Evolutionary conservation across 92 coral and sea anemone genomes (phyloP).

Genomic region (Diadumene lineata): DNA sequence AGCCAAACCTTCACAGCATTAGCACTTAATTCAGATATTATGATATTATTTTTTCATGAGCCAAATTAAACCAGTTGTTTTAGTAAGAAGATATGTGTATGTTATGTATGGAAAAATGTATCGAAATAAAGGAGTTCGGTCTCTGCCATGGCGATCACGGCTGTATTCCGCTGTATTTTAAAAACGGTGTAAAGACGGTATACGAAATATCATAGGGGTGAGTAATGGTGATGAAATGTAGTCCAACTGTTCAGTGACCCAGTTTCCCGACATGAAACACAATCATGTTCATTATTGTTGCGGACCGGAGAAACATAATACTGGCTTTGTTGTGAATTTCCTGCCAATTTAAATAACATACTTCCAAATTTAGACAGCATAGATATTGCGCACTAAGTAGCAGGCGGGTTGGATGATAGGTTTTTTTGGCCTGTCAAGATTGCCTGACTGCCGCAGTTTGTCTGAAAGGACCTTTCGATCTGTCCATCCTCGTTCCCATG

Average conservation of each 20-base stretch:
- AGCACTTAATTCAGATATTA: background rate
- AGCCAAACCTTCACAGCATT: background rate
- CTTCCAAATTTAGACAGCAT: too few relatives aligned
- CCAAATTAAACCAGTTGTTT: too few relatives aligned
- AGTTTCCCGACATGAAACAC: background rate
- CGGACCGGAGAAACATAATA: background rate
- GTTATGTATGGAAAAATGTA: too few relatives aligned
- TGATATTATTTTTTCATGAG: too few relatives aligned
- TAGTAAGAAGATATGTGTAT: too few relatives aligned
- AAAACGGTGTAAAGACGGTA: background rate
- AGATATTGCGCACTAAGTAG: background rate
- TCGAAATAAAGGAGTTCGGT: too few relatives aligned
- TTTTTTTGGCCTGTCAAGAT: too few relatives aligned
- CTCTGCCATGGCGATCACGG: background rate
- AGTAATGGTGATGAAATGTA: background rate
- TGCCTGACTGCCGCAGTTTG: too few relatives aligned
- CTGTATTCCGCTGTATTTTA: background rate
- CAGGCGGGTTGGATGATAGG: background rate
- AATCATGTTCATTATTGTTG: background rate
- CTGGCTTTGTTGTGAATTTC: background rate
- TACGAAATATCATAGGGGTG: background rate
- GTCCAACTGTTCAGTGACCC: background rate
- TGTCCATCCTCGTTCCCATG: too few relatives aligned
- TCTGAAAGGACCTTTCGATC: too few relatives aligned
- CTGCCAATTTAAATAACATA: background rate